Conservation (phyloP, 2,113 vertebrate species). For the Manacus vitellinus region DNA sequence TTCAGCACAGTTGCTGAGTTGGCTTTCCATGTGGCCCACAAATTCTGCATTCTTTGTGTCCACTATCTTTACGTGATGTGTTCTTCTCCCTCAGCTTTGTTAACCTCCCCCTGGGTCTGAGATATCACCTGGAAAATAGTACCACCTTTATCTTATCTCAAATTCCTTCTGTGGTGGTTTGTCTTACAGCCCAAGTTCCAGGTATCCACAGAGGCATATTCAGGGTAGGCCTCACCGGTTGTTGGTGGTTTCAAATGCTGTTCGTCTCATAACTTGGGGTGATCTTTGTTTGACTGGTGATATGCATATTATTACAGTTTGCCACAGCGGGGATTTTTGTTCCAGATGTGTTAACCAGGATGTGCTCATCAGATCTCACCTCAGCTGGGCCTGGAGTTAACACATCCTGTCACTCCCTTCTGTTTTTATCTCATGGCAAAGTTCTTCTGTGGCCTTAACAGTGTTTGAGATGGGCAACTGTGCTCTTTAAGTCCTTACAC, state of each 20-base stretch:
- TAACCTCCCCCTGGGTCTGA: neutral
- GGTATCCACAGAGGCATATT: too few relatives aligned
- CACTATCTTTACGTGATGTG: neutral
- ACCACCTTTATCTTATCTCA: neutral
- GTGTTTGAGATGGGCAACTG: neutral
- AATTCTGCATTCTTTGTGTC: neutral
- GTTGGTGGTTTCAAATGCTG: neutral
- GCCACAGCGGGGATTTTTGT: neutral
- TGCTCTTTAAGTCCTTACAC: neutral
- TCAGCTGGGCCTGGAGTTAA: neutral
- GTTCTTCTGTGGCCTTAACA: neutral
- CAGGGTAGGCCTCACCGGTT: fast-evolving
- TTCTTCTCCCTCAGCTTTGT: neutral
- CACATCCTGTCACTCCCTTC: neutral
- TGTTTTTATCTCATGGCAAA: neutral
- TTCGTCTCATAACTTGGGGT: neutral
- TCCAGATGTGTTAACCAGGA: neutral
- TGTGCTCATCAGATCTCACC: neutral
- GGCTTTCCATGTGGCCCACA: neutral
- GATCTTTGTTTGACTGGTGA: neutral
- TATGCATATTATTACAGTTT: neutral
- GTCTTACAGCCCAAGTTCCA: neutral
- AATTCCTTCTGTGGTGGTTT: neutral
- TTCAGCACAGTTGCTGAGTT: neutral
- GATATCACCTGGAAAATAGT: neutral